Evolutionary conservation across 2,797 vertebrate species (phyloP).

Genomic region (Orientallactaga sibirica): DNA sequence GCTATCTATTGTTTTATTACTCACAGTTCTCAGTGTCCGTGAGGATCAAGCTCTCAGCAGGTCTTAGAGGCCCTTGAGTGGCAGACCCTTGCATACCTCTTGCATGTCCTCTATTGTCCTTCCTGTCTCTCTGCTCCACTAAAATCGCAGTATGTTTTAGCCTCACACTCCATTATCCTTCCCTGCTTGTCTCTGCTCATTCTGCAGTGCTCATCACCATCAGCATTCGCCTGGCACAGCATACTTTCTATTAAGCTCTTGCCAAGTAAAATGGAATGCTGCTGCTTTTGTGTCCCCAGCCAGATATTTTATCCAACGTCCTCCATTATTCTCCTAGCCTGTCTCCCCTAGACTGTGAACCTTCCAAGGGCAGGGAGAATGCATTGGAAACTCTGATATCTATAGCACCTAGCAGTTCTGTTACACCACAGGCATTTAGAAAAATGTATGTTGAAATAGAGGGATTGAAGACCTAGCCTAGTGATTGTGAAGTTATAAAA

Average conservation of each 20-base stretch:
- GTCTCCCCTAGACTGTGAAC: slow-evolving; percentile 5
- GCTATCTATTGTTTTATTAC: neutral
- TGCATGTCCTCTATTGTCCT: neutral
- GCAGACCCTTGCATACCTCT: neutral
- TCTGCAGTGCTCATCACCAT: neutral
- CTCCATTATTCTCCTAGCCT: slow-evolving; percentile 36
- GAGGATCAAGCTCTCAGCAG: neutral
- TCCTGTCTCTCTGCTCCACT: neutral
- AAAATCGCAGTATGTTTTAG: slow-evolving; percentile 21
- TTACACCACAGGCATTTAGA: slow-evolving; percentile 13
- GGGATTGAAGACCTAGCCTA: neutral
- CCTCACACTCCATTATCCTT: neutral
- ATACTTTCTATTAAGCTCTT: slow-evolving; percentile 54
- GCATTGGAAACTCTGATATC: neutral
- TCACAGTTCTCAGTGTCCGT: neutral
- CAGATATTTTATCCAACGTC: slow-evolving; percentile 34
- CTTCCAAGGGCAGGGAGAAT: slow-evolving; percentile 45
- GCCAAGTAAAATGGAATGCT: slow-evolving; percentile 31
- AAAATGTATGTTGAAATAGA: slow-evolving; percentile 60
- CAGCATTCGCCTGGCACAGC: slow-evolving; percentile 1
- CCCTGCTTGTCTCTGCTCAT: slow-evolving; percentile 23
- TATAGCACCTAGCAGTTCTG: neutral
- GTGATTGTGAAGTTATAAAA: slow-evolving; percentile 69
- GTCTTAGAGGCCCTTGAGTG: neutral
- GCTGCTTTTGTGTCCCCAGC: neutral